Evolutionary conservation across 2,797 vertebrate genomes (phyloP), one percentile per base, ranked within the genome.

Genomic region (Manis javanica): DNA sequence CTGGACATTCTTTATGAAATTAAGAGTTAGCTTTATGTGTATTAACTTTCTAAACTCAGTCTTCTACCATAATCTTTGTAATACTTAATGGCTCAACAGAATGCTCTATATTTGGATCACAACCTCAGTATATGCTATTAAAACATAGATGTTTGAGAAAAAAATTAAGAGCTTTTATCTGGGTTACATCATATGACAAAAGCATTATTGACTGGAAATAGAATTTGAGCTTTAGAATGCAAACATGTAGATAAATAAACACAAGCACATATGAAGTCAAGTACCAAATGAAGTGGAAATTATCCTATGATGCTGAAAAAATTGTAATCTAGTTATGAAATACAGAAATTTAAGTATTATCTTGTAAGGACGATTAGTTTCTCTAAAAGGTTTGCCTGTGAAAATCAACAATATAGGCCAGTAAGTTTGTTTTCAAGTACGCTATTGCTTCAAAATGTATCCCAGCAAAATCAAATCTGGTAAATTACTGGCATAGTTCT

Each of bases 171-270:
- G 7, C n/a, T 84, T 90, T 18, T 55, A 79, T 31, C 10, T 57
- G 19, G 18, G 21, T 3, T 83, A 49, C 79, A 31, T 87, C 7
- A 84, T 78, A 72, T 46, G 9, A 77, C 16, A 66, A 87, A 69
- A 7, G 7, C 8, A 83, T 46, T 77, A 55, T 24, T 89, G 15
- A 26, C 8, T 83, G 3, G 51, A 87, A 82, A 83, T n/a, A 29
- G 19, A 63, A 81, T 71, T 93, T 94, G 16, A 88, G 87, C 42
- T 86, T 75, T 83, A 81, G 31, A 77, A 78, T 68, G 95, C 29
- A 93, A 95, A 63, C 13, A 78, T 18, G 24, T 37, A 68, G 18
- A 37, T 64, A 63, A 57, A 71, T 37, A 66, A 3, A 53, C 31
- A 29, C 0, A 66, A 11, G 37, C 1, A n/a, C 51, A 81, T 51